A percentile compares a stretch with the other conserved stretches of the same genome.
Evolutionary conservation across 2,888 invertebrate genomes (phyloP).

Genomic region (Sympetrum striolatum): DNA sequence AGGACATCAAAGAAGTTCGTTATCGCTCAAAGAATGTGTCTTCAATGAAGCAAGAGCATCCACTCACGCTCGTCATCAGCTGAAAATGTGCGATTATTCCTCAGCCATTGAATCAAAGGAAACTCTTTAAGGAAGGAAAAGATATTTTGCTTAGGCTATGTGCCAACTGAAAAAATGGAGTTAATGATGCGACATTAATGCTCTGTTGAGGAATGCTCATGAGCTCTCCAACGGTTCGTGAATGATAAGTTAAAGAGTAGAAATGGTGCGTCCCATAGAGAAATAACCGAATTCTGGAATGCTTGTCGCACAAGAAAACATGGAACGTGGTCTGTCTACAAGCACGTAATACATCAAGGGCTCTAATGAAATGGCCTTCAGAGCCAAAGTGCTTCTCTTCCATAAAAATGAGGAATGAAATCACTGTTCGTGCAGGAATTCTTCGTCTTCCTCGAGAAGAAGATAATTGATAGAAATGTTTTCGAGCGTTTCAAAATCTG

Average conservation of each 20-base stretch:
- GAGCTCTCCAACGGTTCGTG: neutral
- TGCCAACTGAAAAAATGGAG: constrained; percentile 15
- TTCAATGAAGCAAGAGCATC: neutral
- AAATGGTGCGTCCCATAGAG: neutral
- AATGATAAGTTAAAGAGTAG: neutral
- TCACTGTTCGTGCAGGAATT: too few relatives aligned
- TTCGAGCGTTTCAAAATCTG: too few relatives aligned
- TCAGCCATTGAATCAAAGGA: neutral
- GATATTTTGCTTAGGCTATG: neutral
- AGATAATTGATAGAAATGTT: too few relatives aligned
- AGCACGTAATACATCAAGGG: neutral
- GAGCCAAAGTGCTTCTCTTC: neutral
- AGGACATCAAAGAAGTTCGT: too few relatives aligned
- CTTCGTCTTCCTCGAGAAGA: too few relatives aligned
- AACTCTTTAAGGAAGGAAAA: neutral
- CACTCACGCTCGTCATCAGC: neutral
- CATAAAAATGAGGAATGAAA: too few relatives aligned
- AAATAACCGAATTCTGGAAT: neutral
- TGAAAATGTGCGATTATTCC: neutral
- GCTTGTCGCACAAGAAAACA: neutral
- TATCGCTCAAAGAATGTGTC: neutral
- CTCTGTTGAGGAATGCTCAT: neutral
- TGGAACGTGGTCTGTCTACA: neutral
- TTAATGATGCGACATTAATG: constrained; percentile 21
- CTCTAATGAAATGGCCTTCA: neutral